Percentiles rank a stretch among this genome's conserved stretches.
Conservation (phyloP, 1,140 invertebrate genomes). For the Lepidurus apus region DNA sequence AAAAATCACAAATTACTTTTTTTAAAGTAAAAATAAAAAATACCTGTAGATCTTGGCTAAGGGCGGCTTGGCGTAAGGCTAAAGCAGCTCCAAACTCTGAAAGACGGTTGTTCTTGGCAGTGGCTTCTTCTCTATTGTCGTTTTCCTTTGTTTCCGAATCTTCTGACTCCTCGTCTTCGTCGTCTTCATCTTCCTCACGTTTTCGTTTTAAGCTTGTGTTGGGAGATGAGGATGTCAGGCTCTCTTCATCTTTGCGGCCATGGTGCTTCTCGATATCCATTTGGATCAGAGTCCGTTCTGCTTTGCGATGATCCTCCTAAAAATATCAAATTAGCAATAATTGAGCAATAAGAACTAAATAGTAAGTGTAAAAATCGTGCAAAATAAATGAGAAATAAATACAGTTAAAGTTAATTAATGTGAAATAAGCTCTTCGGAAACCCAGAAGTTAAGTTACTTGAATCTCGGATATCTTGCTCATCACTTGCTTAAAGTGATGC, state of each 20-base stretch:
- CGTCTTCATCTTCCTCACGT: not conserved
- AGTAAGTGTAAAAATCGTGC: too few species aligned
- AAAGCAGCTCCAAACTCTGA: conserved; percentile 32
- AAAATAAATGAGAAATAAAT: too few species aligned
- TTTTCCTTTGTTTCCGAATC: not conserved
- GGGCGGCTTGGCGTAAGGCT: conserved; percentile 31
- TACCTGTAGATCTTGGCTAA: conserved; percentile 27
- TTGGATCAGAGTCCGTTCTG: conserved; percentile 6
- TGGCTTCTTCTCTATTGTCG: not conserved
- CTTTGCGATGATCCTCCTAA: not conserved
- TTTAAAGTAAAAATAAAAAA: not conserved
- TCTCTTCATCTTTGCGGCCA: not conserved
- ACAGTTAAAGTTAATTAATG: not conserved
- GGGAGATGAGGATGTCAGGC: not conserved
- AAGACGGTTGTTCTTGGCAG: conserved; percentile 6
- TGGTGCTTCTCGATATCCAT: not conserved
- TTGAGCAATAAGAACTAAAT: too few species aligned
- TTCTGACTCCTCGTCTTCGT: not conserved
- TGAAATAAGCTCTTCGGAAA: not conserved
- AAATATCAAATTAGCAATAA: not conserved
- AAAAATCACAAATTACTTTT: not conserved
- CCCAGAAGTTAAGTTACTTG: not conserved
- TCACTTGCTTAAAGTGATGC: not conserved
- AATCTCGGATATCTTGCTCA: conserved; percentile 7
- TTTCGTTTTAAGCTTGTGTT: not conserved